Base-by-base conservation (phyloP, 2,888 invertebrate genomes). In the Aquatica leii region DNA sequence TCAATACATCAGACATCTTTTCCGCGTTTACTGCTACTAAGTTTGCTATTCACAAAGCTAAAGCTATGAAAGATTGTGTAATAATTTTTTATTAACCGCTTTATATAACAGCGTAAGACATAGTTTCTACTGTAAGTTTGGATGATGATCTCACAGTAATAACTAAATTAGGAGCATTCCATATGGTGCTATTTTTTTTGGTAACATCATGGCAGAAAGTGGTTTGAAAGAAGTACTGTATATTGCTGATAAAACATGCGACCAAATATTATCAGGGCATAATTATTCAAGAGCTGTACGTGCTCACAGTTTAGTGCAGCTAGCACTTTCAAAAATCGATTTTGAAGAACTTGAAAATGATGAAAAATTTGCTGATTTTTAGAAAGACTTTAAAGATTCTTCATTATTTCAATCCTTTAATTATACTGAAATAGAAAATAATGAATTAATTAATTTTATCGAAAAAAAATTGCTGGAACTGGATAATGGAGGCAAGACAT, bases 1-100 rank as follows among this genome's bases (percentile, higher is more conserved):
- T 50, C 59, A 56, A 48, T 48, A 24, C 31, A 56, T 46, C 48
- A 2, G 24, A 56, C 46, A 46, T 53, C 46, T 31, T 56, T 56
- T 2, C 56, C 56, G 46, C 56, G 56, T 48, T 57, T 57, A 15
- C 14, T 34, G 48, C 9, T 24, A 24, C 6, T 24, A 24, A 6
- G 6, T 24, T 24, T 24, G 24, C 24, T 24, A 24, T 24, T 24
- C 6, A 24, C 24, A 24, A 24, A 24, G 6, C 24, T 24, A 24
- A 6, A 24, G 2, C 24, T 24, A 24, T 24, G 24, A 24, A 24
- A 4, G 24, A 2, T 24, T 24, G 24, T 24, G 24, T 4, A 24
- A 24, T 24, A 24, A 24, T 6, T 24, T 24, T 24, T 24, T 2
- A 24, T 24, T 6, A 24, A 2, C 24, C 24, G 24, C 24, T 24